These are phyloP conservation scores for Varroa destructor DNA, from an alignment of 1,140 invertebrate species.

Conservation along the genomic window DNA sequence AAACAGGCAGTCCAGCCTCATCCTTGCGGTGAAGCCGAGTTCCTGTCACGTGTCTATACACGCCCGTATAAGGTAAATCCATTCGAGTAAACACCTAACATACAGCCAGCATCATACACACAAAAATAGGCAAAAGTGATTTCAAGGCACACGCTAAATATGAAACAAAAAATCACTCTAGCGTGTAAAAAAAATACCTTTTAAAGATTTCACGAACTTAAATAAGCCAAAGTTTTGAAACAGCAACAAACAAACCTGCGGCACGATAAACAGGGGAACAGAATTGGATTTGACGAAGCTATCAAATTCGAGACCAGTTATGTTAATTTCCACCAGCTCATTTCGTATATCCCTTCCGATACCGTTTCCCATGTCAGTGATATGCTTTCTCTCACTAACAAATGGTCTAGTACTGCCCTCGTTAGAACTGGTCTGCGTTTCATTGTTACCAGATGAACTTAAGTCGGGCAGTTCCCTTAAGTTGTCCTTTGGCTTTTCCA, in stretches of 20 bases:
- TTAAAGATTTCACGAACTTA: no score
- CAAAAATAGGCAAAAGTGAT: no score
- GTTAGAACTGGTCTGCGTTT: no score
- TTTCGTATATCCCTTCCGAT: background rate
- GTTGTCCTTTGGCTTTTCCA: no score
- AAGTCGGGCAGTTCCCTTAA: no score
- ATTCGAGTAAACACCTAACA: slow-evolving; percentile 17
- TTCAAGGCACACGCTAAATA: background rate
- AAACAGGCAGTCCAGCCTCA: background rate
- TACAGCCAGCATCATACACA: no score
- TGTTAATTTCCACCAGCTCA: background rate
- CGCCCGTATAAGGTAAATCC: slow-evolving; percentile 1
- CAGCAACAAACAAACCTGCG: slow-evolving; percentile 1
- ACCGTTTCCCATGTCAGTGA: background rate
- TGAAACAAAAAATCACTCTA: background rate
- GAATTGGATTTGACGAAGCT: slow-evolving; percentile 2
- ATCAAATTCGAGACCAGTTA: background rate
- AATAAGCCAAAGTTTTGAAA: background rate
- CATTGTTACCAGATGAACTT: no score
- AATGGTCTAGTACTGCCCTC: no score
- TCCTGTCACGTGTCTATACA: background rate
- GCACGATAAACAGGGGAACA: background rate
- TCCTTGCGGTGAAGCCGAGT: background rate
- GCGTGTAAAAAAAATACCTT: no score
- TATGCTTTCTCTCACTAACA: no score